Percentiles rank a stretch among this genome's conserved stretches.
Evolutionary conservation across 1,140 invertebrate genomes (phyloP).

Genomic region (Patella vulgata): DNA sequence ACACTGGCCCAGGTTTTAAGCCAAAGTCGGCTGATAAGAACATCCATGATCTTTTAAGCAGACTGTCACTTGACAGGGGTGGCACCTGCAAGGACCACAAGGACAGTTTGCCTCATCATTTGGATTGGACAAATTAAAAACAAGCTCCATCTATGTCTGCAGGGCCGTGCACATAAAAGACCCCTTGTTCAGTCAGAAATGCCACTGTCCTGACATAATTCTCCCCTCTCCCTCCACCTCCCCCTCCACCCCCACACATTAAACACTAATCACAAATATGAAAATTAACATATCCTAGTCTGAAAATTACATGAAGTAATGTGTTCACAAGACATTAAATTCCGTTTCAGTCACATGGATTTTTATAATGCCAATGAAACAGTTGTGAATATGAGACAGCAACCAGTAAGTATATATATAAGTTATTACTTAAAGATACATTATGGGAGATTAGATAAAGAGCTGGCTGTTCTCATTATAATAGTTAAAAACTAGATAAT

Average conservation of each 20-base stretch:
- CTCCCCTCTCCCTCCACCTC: neutral
- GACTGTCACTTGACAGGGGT: too few relatives aligned
- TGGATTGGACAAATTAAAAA: too few relatives aligned
- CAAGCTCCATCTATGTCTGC: too few relatives aligned
- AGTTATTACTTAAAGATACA: too few relatives aligned
- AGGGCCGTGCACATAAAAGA: neutral
- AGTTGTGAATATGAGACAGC: conserved; percentile 77
- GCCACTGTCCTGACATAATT: neutral
- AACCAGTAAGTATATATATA: conserved; percentile 69
- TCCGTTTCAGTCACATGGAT: conserved; percentile 76
- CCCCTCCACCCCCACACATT: neutral
- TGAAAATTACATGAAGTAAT: neutral
- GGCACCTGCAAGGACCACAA: too few relatives aligned
- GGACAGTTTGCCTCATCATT: too few relatives aligned
- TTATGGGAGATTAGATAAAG: too few relatives aligned
- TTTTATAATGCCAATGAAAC: conserved; percentile 80
- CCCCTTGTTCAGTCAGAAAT: neutral
- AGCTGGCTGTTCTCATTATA: too few relatives aligned
- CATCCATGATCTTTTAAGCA: too few relatives aligned
- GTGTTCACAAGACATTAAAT: neutral
- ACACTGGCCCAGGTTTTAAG: neutral
- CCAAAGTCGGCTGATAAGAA: too few relatives aligned
- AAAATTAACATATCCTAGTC: neutral
- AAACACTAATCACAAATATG: neutral
- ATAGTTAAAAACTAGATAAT: too few relatives aligned